Conservation (phyloP, 2,797 vertebrate species). For the Microtus agrestis region DNA sequence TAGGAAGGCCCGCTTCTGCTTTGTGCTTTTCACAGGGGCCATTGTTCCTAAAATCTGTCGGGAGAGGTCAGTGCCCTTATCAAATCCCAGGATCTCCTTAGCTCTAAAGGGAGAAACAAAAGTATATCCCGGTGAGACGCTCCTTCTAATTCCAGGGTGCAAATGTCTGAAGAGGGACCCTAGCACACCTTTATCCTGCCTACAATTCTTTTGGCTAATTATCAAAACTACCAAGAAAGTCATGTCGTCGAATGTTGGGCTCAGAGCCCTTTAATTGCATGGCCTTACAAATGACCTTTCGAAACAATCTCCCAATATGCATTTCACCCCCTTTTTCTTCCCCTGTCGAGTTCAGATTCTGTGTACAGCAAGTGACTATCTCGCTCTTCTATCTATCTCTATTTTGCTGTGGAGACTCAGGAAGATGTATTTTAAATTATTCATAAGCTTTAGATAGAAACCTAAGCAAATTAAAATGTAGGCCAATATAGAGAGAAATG, state of each 20-base stretch:
- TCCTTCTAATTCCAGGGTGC: background rate
- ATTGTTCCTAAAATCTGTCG: slow-evolving; percentile 48
- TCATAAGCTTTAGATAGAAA: slow-evolving; percentile 83
- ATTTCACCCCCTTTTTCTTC: slow-evolving; percentile 25
- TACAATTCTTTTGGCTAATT: slow-evolving; percentile 34
- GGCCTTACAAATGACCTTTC: slow-evolving; percentile 64
- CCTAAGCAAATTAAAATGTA: slow-evolving; percentile 85
- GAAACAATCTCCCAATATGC: slow-evolving; percentile 27
- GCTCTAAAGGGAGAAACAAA: background rate
- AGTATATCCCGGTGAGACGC: background rate
- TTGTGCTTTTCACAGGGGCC: slow-evolving; percentile 3
- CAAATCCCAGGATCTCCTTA: slow-evolving; percentile 26
- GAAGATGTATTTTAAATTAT: slow-evolving; percentile 78
- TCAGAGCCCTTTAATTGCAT: slow-evolving; percentile 46
- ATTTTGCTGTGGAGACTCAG: slow-evolving; percentile 77
- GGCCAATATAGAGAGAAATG: slow-evolving; percentile 78
- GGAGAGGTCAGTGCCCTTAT: slow-evolving; percentile 55
- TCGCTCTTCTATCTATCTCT: slow-evolving; percentile 63
- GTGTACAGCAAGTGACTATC: slow-evolving; percentile 75
- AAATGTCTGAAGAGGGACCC: background rate
- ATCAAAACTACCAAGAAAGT: background rate
- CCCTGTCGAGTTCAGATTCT: slow-evolving; percentile 68
- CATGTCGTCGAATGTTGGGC: slow-evolving; percentile 33
- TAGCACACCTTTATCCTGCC: background rate
- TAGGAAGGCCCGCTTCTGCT: slow-evolving; percentile 44